Evolutionary conservation across 2,797 vertebrate genomes (phyloP).

Genomic region (Cyprinodon diabolis): DNA sequence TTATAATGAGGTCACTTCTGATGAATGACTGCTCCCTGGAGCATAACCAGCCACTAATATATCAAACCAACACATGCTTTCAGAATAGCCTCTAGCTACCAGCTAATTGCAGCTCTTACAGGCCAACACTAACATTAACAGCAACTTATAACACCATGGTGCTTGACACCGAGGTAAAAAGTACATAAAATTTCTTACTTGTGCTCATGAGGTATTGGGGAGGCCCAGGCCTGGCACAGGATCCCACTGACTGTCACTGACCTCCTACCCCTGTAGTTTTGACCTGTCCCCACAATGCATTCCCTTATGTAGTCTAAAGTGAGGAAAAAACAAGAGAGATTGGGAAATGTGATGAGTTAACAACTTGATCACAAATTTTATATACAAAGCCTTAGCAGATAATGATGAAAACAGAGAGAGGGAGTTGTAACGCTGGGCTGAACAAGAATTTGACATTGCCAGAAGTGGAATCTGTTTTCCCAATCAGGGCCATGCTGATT

Average conservation of each 20-base stretch:
- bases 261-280: constrained; percentile 90
- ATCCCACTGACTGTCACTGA: constrained; percentile 91
- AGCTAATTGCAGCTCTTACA: constrained; percentile 56
- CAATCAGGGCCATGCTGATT: constrained; percentile 54
- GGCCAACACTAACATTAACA: constrained; percentile 46
- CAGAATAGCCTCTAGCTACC: constrained; percentile 51
- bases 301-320: constrained; percentile 89
- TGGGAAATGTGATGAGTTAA: constrained; percentile 41
- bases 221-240: constrained; percentile 93
- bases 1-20: constrained; percentile 71
- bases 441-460: constrained; percentile 55
- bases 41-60: constrained; percentile 72
- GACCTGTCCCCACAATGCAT: constrained; percentile 93
- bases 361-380: constrained; percentile 28
- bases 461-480: constrained; percentile 67
- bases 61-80: constrained; percentile 53
- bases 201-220: constrained; percentile 95
- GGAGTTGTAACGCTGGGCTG: constrained; percentile 43
- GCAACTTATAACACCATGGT: constrained; percentile 31
- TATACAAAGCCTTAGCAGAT: constrained; percentile 36
- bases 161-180: constrained; percentile 48
- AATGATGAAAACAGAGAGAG: constrained; percentile 67
- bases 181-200: constrained; percentile 83
- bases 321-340: constrained; percentile 16
- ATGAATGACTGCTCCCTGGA: constrained; percentile 69